These are phyloP conservation scores for Microplitis deprimator DNA, from an alignment of 2,888 invertebrate genomes.

Conservation along the genomic window DNA sequence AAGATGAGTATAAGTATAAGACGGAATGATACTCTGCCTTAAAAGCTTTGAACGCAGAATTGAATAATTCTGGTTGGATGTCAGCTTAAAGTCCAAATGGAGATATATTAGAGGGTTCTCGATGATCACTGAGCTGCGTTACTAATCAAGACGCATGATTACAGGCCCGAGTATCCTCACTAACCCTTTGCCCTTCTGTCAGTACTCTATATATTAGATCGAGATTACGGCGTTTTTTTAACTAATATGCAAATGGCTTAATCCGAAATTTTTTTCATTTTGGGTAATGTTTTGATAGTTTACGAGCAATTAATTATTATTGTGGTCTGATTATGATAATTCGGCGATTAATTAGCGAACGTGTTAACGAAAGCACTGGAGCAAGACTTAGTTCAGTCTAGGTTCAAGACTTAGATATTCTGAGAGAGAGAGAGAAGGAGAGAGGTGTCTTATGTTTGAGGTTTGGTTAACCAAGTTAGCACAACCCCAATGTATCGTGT, in stretches of 20 bases:
- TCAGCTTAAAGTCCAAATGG: conserved; percentile 31
- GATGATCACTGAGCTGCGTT: conserved; percentile 70
- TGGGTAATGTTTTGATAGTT: no score
- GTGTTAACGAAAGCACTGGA: conserved; percentile 38
- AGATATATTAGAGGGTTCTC: conserved; percentile 65
- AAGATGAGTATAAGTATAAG: not conserved
- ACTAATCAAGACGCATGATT: conserved; percentile 72
- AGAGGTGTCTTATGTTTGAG: conserved; percentile 60
- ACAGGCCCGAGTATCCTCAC: conserved; percentile 67
- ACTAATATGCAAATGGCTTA: no score
- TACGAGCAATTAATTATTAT: not conserved
- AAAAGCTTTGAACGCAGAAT: not conserved
- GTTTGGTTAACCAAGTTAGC: conserved; percentile 71
- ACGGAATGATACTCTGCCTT: not conserved
- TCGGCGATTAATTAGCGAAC: conserved; percentile 41
- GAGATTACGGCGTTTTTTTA: no score
- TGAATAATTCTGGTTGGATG: not conserved
- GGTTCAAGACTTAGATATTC: conserved; percentile 20
- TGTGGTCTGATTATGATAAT: conserved; percentile 31
- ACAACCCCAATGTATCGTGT: conserved; percentile 70
- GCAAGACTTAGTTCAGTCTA: conserved; percentile 30
- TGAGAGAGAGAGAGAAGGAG: conserved; percentile 11
- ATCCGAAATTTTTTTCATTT: no score
- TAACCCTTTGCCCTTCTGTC: conserved; percentile 42
- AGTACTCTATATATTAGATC: not conserved